Conservation (phyloP, 1,140 invertebrate genomes). For the Lasaia peninsularis region DNA sequence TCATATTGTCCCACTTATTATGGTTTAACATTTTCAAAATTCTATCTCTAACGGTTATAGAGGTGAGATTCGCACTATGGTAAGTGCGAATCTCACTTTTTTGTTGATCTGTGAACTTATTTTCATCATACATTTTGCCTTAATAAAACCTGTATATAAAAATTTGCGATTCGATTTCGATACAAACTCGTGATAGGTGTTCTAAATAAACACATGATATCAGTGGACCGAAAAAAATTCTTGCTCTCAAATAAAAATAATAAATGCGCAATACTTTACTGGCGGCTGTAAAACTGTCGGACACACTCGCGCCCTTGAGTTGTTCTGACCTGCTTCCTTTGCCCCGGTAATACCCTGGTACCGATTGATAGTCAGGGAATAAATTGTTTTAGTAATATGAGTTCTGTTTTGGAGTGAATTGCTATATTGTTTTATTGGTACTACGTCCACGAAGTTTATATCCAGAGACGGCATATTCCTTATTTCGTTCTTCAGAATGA, state of each 20-base stretch:
- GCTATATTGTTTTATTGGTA: conserved; percentile 1
- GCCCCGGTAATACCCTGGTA: conserved; percentile 31
- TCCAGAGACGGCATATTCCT: too few species aligned
- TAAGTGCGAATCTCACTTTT: too few species aligned
- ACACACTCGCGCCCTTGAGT: conserved; percentile 55
- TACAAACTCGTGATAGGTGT: not conserved
- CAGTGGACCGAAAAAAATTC: conserved; percentile 45
- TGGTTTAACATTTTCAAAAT: too few species aligned
- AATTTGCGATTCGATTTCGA: not conserved
- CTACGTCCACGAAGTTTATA: not conserved
- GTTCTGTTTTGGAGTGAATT: conserved; percentile 1
- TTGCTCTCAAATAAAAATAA: conserved; percentile 63
- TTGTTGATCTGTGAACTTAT: too few species aligned
- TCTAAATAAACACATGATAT: conserved; percentile 29
- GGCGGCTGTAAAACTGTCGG: conserved; percentile 66
- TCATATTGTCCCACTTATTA: too few species aligned
- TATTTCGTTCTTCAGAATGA: too few species aligned
- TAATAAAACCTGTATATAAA: too few species aligned
- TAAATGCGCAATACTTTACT: conserved; percentile 66
- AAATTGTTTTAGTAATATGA: conserved; percentile 37
- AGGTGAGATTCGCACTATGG: too few species aligned
- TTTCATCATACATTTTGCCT: not conserved
- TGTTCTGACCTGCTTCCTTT: conserved; percentile 37
- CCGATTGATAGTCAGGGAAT: conserved; percentile 42
- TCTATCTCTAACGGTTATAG: too few species aligned